These are phyloP conservation scores for Hoplodrina blanda DNA, from an alignment of 2,888 invertebrate species.

Conservation along the genomic window DNA sequence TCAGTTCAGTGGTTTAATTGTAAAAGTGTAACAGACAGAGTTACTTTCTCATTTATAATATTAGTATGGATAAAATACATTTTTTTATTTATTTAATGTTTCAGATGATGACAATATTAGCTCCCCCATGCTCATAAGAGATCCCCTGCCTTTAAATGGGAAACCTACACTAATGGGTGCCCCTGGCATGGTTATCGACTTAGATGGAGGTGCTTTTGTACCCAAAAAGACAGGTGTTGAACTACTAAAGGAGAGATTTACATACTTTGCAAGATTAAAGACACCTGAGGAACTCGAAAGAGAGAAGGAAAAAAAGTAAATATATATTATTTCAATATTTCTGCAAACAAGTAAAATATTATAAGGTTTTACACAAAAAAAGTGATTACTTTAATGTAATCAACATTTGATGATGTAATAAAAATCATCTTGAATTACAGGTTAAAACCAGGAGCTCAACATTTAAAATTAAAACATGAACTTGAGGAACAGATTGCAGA, in stretches of 20 bases:
- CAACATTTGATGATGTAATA: background rate
- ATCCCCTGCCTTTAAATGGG: constrained; percentile 62
- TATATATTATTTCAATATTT: constrained; percentile 9
- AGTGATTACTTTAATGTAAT: constrained; percentile 6
- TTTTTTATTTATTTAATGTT: constrained; percentile 23
- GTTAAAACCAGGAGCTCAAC: constrained; percentile 93
- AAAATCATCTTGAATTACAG: constrained; percentile 67
- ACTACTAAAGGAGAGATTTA: constrained; percentile 93
- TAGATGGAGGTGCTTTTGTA: constrained; percentile 71
- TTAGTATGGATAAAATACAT: too few species aligned
- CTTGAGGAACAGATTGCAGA: constrained; percentile 93
- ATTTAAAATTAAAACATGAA: constrained; percentile 93
- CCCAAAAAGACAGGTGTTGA: constrained; percentile 91
- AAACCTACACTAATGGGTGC: constrained; percentile 88
- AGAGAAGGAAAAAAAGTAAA: constrained; percentile 90
- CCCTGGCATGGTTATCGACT: constrained; percentile 87
- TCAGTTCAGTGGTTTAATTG: too few species aligned
- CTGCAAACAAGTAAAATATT: background rate
- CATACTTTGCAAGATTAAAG: constrained; percentile 91
- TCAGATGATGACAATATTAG: constrained; percentile 66
- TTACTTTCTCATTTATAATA: too few species aligned
- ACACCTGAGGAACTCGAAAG: constrained; percentile 88
- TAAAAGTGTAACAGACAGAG: too few species aligned
- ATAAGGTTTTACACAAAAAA: background rate
- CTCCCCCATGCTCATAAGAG: constrained; percentile 70